Conservation (phyloP, 2,113 vertebrate species). For the Clinocottus analis region DNA sequence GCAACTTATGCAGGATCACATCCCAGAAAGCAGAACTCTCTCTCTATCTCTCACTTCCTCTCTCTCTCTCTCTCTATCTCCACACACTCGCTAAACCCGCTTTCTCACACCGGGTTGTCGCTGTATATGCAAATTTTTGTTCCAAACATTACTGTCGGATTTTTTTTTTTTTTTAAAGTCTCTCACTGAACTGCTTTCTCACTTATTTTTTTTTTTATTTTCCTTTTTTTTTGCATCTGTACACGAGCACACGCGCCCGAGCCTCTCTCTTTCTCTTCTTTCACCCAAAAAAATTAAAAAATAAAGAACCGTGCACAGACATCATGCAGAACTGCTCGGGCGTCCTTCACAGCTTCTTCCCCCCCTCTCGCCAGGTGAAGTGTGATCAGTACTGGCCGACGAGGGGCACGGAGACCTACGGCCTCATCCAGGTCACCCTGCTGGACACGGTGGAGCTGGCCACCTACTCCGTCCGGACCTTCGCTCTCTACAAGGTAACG, state of each 20-base stretch:
- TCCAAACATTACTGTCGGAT: conserved; percentile 27
- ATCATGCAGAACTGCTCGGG: background rate
- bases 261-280: conserved; percentile 23
- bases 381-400: conserved; percentile 99
- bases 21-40: conserved; percentile 10
- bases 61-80: background rate
- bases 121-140: conserved; percentile 39
- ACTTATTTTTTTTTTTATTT: too few relatives aligned
- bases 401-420: conserved; percentile 96
- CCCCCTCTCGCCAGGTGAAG: conserved; percentile 88
- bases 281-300: background rate
- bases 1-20: conserved; percentile 13
- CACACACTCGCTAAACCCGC: conserved; percentile 44
- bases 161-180: conserved; percentile 34
- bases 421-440: conserved; percentile 94
- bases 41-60: conserved; percentile 4
- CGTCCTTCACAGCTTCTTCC: conserved; percentile 38
- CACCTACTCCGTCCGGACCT: conserved; percentile 96
- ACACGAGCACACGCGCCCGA: conserved; percentile 24
- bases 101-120: conserved; percentile 28
- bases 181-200: conserved; percentile 45
- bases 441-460: conserved; percentile 96
- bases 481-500: conserved; percentile 97
- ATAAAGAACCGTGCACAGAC: conserved; percentile 3
- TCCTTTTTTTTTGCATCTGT: conserved; percentile 12